A percentile compares a stretch with the other conserved stretches of the same genome.
Evolutionary conservation across 2,888 invertebrate genomes (phyloP).

Genomic region (Ichneumoninae sp.): DNA sequence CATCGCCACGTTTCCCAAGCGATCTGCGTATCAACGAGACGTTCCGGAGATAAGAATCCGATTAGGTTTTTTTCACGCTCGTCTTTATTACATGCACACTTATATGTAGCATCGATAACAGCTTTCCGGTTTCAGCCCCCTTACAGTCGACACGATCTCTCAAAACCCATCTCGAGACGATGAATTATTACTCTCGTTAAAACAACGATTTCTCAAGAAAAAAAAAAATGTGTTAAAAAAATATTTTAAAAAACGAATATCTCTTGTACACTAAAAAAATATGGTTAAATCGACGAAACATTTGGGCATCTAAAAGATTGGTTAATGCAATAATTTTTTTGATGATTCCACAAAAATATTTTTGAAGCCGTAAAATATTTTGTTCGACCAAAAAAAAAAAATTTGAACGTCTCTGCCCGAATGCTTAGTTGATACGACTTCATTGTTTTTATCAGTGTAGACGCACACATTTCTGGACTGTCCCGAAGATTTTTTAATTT

Average conservation of each 20-base stretch:
- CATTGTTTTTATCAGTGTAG: too few species aligned
- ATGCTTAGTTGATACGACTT: too few species aligned
- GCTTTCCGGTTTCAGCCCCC: background rate
- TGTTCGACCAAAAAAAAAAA: too few species aligned
- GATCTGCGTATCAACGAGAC: background rate
- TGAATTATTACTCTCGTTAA: constrained; percentile 19
- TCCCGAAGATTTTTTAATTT: background rate
- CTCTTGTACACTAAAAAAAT: too few species aligned
- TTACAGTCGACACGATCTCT: constrained; percentile 34
- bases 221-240: background rate
- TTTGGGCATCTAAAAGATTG: too few species aligned
- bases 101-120: constrained; percentile 70
- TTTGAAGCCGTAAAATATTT: too few species aligned
- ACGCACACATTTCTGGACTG: constrained; percentile 13
- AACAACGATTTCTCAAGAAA: constrained; percentile 9
- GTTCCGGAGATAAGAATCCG: background rate
- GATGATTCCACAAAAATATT: too few species aligned
- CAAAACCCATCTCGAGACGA: constrained; percentile 3
- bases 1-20: constrained; percentile 6
- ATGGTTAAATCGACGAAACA: too few species aligned
- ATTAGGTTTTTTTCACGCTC: constrained; percentile 13
- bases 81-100: constrained; percentile 17
- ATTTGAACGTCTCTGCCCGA: too few species aligned
- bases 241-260: too few species aligned
- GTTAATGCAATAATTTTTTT: too few species aligned